These are phyloP conservation scores for Falcunculus frontatus DNA, from an alignment of 2,113 vertebrate genomes.

Conservation along the genomic window DNA sequence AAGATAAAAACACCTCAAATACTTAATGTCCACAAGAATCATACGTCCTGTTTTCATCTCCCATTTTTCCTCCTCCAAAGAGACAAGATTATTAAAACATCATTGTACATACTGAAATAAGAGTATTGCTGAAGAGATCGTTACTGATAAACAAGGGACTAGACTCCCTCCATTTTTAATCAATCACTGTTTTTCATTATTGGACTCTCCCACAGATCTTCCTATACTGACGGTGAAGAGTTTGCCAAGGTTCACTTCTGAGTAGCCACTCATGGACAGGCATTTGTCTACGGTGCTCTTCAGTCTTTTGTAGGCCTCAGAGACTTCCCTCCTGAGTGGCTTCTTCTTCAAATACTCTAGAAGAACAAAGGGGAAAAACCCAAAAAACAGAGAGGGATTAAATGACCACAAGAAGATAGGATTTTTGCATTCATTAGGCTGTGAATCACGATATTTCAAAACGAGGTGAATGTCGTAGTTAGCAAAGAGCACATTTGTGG, in stretches of 20 bases:
- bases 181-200: neutral
- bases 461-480: accelerated
- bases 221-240: conserved; percentile 73
- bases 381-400: conserved; percentile 4
- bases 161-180: neutral
- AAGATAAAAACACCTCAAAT: neutral
- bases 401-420: neutral
- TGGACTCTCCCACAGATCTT: conserved; percentile 32
- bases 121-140: neutral
- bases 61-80: neutral
- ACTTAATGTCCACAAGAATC: neutral
- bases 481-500: neutral
- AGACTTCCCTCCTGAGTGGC: neutral
- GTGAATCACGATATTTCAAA: neutral
- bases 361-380: conserved; percentile 2
- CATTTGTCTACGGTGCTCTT: conserved; percentile 83
- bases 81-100: neutral
- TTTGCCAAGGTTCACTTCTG: conserved; percentile 90
- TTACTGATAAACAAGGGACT: neutral
- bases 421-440: neutral
- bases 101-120: neutral
- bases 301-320: conserved; percentile 79
- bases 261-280: conserved; percentile 87
- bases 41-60: neutral
- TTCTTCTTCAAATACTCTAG: conserved; percentile 62